These are phyloP conservation scores for Macrochelys suwanniensis DNA, from an alignment of 2,797 vertebrate genomes.

Conservation along the genomic window DNA sequence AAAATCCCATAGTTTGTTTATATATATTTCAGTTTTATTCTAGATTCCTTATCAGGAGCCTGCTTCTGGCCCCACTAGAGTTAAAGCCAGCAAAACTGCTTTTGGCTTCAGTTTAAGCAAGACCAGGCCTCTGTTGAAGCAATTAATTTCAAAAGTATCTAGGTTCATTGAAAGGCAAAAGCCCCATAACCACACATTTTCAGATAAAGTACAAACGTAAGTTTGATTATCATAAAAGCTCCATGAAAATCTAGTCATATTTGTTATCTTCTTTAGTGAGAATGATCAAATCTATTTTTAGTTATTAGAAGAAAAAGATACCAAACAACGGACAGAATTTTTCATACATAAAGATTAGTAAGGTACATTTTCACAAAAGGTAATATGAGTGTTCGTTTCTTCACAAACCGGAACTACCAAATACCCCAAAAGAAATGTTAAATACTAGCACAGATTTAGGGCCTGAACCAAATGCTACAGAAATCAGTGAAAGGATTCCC, in stretches of 20 bases:
- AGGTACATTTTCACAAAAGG: not conserved
- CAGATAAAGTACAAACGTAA: not conserved
- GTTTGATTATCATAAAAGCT: not conserved
- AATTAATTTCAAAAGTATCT: not conserved
- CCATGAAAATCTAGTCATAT: not conserved
- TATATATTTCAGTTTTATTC: not conserved
- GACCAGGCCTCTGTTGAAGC: not conserved
- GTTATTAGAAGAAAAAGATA: not conserved
- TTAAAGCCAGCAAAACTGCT: not conserved
- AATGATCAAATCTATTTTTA: not conserved
- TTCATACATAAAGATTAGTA: not conserved
- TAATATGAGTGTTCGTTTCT: not conserved
- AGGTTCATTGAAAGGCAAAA: not conserved
- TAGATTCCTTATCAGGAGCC: not conserved
- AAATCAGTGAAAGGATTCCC: not conserved
- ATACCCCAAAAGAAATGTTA: constrained; percentile 29
- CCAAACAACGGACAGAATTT: constrained; percentile 1
- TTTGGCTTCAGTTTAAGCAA: not conserved
- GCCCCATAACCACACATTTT: not conserved
- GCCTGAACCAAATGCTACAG: not conserved
- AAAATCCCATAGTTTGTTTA: accelerated
- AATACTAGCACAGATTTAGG: not conserved
- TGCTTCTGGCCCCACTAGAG: not conserved
- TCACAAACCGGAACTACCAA: not conserved
- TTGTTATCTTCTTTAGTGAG: not conserved